These are phyloP conservation scores for Hyposoter didymator DNA, from an alignment of 2,888 invertebrate genomes.

Conservation along the genomic window DNA sequence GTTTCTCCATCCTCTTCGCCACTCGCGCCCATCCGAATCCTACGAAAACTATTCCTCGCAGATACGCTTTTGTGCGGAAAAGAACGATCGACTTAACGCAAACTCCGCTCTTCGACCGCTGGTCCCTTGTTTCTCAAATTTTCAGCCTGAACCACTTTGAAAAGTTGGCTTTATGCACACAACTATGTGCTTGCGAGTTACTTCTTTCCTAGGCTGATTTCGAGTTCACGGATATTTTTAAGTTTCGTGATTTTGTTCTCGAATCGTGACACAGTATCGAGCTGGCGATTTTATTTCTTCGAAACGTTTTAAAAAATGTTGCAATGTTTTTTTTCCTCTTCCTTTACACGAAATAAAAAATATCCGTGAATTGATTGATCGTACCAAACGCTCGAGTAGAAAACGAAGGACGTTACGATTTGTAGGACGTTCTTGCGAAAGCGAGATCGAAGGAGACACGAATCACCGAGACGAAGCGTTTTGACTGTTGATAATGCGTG, in stretches of 20 bases:
- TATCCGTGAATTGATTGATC: constrained; percentile 45
- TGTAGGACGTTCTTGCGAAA: constrained; percentile 25
- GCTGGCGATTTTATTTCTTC: not conserved
- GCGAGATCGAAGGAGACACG: constrained; percentile 9
- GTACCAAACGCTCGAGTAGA: constrained; percentile 22
- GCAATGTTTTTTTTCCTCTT: constrained; percentile 3
- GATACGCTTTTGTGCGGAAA: not conserved
- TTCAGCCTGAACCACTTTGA: constrained; percentile 9
- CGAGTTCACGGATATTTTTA: constrained; percentile 43
- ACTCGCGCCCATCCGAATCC: not conserved
- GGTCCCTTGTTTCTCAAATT: not conserved
- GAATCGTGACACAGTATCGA: not conserved
- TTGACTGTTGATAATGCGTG: constrained; percentile 69
- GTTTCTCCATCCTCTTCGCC: not conserved
- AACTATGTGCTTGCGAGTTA: not conserved
- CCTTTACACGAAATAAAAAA: constrained; percentile 9
- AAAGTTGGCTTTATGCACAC: not conserved
- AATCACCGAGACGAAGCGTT: constrained; percentile 43
- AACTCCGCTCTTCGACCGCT: not conserved
- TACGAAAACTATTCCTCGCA: not conserved
- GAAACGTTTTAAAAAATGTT: not conserved
- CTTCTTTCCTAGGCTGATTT: constrained; percentile 15
- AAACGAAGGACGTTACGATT: constrained; percentile 20
- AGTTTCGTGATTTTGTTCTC: not conserved
- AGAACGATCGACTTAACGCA: constrained; percentile 41